Percentiles rank a stretch among this genome's conserved stretches.
phyloP scores from a whole-genome alignment of 2,113 vertebrate genomes.

The Carollia perspicillata region DNA sequence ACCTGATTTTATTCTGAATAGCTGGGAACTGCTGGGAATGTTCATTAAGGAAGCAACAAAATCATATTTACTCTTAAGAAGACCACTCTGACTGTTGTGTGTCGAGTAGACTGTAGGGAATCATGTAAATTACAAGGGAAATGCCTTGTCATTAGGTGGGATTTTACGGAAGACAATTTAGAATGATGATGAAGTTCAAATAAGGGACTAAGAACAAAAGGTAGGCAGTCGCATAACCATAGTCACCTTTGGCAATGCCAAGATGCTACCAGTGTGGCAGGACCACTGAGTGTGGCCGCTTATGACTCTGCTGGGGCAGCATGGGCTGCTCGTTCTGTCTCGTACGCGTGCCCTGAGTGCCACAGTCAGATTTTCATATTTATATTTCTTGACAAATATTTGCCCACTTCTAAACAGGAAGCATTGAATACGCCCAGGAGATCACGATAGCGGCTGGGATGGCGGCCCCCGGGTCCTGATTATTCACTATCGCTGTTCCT shows the following conservation, averaged over 20 bases:
- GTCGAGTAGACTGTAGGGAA: background rate
- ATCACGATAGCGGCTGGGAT: background rate
- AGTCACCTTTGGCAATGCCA: background rate
- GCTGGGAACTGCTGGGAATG: background rate
- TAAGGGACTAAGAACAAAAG: background rate
- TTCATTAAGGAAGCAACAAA: background rate
- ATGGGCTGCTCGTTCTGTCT: background rate
- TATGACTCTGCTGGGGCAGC: background rate
- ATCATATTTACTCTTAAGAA: background rate
- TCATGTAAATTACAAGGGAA: background rate
- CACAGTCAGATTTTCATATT: constrained; percentile 39
- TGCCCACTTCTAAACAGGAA: constrained; percentile 65
- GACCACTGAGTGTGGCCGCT: background rate
- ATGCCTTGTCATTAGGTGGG: background rate
- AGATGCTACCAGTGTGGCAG: fast-evolving
- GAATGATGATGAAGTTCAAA: background rate
- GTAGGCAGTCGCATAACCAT: fast-evolving
- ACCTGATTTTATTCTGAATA: background rate
- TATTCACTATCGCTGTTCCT: background rate
- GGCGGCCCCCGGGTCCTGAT: background rate
- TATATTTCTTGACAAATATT: constrained; percentile 64
- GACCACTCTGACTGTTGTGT: background rate
- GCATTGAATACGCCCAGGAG: background rate
- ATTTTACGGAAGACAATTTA: background rate
- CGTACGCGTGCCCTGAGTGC: background rate